These are phyloP conservation scores for Drosophila stalkeri DNA, from an alignment of 2,888 invertebrate species.

Conservation along the genomic window DNA sequence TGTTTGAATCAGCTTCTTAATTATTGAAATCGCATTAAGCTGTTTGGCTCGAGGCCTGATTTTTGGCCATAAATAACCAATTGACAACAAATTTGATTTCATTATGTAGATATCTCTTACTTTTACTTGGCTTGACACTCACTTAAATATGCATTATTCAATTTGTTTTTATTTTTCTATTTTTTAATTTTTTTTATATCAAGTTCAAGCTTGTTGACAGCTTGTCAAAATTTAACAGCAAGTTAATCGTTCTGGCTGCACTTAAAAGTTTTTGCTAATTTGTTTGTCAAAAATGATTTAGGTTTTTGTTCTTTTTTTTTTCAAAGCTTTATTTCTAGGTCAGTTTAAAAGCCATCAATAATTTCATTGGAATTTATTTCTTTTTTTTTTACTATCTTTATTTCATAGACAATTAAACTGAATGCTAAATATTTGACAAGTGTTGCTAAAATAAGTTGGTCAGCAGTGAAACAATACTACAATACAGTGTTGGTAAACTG, in stretches of 20 bases:
- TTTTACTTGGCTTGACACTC: conserved; percentile 7
- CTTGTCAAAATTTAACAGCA: neutral
- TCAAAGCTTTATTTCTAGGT: neutral
- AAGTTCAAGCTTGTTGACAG: neutral
- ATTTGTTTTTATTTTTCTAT: neutral
- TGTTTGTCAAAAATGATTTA: neutral
- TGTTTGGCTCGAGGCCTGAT: conserved; percentile 2
- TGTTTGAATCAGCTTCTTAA: conserved; percentile 1
- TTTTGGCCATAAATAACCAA: conserved; percentile 4
- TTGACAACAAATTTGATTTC: conserved; percentile 3
- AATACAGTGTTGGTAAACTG: neutral
- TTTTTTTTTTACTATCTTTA: neutral
- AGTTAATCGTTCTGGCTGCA: neutral
- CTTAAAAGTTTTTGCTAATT: conserved; percentile 1
- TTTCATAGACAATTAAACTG: neutral
- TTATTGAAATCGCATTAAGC: neutral
- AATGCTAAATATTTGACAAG: neutral
- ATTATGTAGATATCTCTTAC: neutral
- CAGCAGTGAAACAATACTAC: no score
- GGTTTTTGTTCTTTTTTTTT: neutral
- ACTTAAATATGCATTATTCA: conserved; percentile 1
- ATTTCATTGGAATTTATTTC: neutral
- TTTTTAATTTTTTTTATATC: no score
- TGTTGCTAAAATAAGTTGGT: no score
- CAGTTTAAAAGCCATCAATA: neutral